Base-by-base conservation (phyloP, 2,113 vertebrate species). In the Hyperopisus bebe region DNA sequence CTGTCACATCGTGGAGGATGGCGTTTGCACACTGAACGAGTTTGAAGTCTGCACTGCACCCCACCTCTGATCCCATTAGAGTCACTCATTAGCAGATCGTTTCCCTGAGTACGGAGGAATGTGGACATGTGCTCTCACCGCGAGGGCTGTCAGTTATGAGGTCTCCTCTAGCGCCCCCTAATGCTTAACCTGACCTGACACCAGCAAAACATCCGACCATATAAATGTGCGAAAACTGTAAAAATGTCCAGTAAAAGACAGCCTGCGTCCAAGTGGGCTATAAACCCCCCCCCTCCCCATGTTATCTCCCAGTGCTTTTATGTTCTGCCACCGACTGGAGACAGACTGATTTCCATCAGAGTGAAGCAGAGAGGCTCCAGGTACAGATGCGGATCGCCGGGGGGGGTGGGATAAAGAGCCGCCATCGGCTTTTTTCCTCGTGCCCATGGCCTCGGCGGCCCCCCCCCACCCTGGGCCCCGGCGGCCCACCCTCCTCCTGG, bases 261-360 rank as follows among this genome's bases (percentile, higher is more conserved):
- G 24, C n/a, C 9, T 39, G 70, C 1, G 31, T 24, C 31, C 70
- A 77, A 77, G 35, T 77, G 31, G 15, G 31, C 35, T 21, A 55
- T 21, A 5, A 55, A 53, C 51, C 17, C 86, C 27, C 87, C 91
- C 88, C 89, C 92, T 85, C 89, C 80, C 91, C 55, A 10, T 91
- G 86, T 91, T 90, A 90, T 90, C 88, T 84, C 51, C 8, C 88
- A 8, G 66, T 85, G 88, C 21, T 24, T 84, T 92, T 48, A 90
- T 77, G 87, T 85, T 55, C 15, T 89, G 86, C 44, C 80, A 19
- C 50, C 90, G 90, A 58, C 86, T 74, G 91, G 92, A 91, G 91
- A 88, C 92, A 93, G 94, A 92, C 94, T 92, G 95, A 96, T 96
- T 93, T 90, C 35, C 92, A 95, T 95, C 95, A 53, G 31, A 88